These are phyloP conservation scores for Tapirus terrestris DNA, from an alignment of 2,113 vertebrate species.

Conservation along the genomic window DNA sequence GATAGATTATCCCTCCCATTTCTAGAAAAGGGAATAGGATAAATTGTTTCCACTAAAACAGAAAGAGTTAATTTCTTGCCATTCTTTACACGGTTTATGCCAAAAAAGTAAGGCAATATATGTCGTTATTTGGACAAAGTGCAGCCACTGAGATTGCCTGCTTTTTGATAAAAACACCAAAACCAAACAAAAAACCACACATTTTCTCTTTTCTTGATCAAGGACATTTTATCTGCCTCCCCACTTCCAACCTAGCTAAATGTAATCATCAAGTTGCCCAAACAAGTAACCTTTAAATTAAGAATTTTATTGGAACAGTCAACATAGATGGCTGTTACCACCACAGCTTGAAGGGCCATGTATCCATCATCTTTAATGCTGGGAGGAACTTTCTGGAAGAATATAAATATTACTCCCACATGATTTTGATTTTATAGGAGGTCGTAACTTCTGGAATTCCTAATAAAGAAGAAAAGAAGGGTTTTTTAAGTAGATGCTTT, in stretches of 20 bases:
- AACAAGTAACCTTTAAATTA: background rate
- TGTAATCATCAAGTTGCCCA: background rate
- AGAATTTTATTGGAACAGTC: background rate
- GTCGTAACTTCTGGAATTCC: constrained; percentile 59
- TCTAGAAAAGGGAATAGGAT: constrained; percentile 8
- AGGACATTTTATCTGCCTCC: background rate
- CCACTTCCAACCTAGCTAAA: background rate
- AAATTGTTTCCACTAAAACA: background rate
- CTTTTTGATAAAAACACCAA: background rate
- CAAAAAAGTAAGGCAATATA: background rate
- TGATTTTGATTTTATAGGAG: constrained; percentile 62
- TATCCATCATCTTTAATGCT: background rate
- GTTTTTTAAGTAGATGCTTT: constrained; percentile 49
- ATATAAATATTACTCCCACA: constrained; percentile 41
- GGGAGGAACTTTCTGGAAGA: constrained; percentile 37
- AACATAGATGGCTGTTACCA: background rate
- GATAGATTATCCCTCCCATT: background rate
- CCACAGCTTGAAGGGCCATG: background rate
- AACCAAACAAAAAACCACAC: background rate
- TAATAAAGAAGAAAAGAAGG: constrained; percentile 51
- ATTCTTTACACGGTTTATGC: background rate
- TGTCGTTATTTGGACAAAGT: background rate
- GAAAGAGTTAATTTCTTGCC: background rate
- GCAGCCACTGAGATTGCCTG: background rate
- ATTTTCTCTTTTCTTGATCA: background rate